These are phyloP conservation scores for Phortica variegata DNA, from an alignment of 1,140 invertebrate species.

Conservation along the genomic window DNA sequence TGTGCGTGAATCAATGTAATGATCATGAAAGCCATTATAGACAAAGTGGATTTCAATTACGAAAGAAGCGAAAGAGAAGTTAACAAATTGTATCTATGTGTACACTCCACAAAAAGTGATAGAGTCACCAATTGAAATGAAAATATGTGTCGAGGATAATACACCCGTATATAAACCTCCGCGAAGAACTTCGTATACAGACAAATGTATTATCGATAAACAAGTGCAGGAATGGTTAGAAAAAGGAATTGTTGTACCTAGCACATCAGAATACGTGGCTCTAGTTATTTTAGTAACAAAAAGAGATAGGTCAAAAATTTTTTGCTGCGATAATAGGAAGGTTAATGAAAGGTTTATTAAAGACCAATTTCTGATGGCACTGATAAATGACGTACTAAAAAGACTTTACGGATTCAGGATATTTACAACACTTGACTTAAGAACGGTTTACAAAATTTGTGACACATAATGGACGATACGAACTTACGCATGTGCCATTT, in stretches of 20 bases:
- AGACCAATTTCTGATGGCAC: slow-evolving; percentile 19
- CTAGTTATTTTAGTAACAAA: slow-evolving; percentile 11
- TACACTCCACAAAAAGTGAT: slow-evolving; percentile 3
- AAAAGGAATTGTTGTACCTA: slow-evolving; percentile 26
- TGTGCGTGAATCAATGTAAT: not conserved
- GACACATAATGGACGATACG: slow-evolving; percentile 54
- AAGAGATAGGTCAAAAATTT: slow-evolving; percentile 10
- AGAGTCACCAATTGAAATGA: slow-evolving; percentile 21
- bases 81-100: slow-evolving; percentile 43
- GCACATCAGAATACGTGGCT: slow-evolving; percentile 22
- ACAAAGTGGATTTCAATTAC: not conserved
- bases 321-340: slow-evolving; percentile 14
- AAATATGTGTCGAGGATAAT: slow-evolving; percentile 28
- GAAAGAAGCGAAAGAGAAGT: not conserved
- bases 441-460: not conserved
- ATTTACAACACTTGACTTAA: slow-evolving; percentile 4
- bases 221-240: slow-evolving; percentile 32
- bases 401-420: slow-evolving; percentile 10
- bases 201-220: slow-evolving; percentile 20
- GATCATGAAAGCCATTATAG: no score
- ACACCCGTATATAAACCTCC: slow-evolving; percentile 23
- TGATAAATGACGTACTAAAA: slow-evolving; percentile 27
- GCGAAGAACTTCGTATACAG: slow-evolving; percentile 17
- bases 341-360: slow-evolving; percentile 4
- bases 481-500: slow-evolving; percentile 57